Conservation (phyloP, 2,888 invertebrate genomes). For the Enchytraeus crypticus region DNA sequence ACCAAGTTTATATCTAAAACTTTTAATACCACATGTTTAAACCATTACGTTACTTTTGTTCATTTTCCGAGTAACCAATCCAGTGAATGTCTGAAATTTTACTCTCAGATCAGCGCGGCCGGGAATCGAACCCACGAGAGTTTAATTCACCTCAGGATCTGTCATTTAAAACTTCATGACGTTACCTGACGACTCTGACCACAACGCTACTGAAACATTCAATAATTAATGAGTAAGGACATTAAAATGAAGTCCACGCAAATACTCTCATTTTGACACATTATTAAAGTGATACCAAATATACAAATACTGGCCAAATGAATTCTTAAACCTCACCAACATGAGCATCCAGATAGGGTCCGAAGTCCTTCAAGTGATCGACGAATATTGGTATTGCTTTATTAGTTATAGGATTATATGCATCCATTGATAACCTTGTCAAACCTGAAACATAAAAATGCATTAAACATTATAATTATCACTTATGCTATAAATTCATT, state of each 20-base stretch:
- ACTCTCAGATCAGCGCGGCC: too few species aligned
- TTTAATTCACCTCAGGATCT: too few species aligned
- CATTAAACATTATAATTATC: not conserved
- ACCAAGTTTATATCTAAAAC: too few species aligned
- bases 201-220: not conserved
- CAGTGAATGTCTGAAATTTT: too few species aligned
- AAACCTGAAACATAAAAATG: not conserved
- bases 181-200: too few species aligned
- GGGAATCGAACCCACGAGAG: too few species aligned
- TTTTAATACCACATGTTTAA: too few species aligned
- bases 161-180: too few species aligned
- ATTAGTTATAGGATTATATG: slow-evolving; percentile 39
- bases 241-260: not conserved
- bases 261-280: not conserved
- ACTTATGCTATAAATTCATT: not conserved
- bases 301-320: not conserved
- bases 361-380: slow-evolving; percentile 18
- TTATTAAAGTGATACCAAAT: not conserved
- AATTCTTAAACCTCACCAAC: slow-evolving; percentile 13
- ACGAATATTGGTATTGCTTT: slow-evolving; percentile 35
- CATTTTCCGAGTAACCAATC: too few species aligned
- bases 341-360: slow-evolving; percentile 18
- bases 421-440: not conserved
- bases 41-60: too few species aligned
- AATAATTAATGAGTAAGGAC: not conserved